A percentile compares a stretch with the other conserved stretches of the same genome.
These are phyloP conservation scores for Andrena marginata DNA, from an alignment of 2,888 invertebrate genomes.

Conservation along the genomic window DNA sequence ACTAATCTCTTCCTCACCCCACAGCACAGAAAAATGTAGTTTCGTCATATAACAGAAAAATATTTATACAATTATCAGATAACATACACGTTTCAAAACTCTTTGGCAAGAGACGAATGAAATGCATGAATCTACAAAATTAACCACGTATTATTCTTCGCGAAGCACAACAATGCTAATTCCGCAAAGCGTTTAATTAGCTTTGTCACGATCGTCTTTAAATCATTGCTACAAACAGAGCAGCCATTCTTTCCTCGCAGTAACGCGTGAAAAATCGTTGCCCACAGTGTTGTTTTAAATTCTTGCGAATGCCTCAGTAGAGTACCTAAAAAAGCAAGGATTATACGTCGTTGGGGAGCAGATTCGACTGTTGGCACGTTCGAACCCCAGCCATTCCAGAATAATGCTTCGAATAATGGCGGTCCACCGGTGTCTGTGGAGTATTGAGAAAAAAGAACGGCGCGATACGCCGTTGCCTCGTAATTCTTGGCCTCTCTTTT, in stretches of 20 bases:
- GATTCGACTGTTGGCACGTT: constrained; percentile 3
- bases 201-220: too few relatives aligned
- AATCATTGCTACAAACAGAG: too few relatives aligned
- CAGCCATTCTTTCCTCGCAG: too few relatives aligned
- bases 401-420: constrained; percentile 8
- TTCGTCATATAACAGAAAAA: too few relatives aligned
- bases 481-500: constrained; percentile 43
- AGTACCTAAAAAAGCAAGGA: not conserved
- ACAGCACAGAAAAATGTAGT: too few relatives aligned
- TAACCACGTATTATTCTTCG: not conserved
- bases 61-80: too few relatives aligned
- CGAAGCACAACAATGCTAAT: not conserved
- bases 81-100: not conserved
- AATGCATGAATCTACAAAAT: not conserved
- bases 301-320: not conserved
- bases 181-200: too few relatives aligned
- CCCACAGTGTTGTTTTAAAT: too few relatives aligned
- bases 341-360: not conserved
- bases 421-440: not conserved
- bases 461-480: constrained; percentile 10
- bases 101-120: not conserved
- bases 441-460: constrained; percentile 2
- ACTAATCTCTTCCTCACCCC: too few relatives aligned
- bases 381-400: not conserved
- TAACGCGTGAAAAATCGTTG: too few relatives aligned